Evolutionary conservation across 1,140 invertebrate genomes (phyloP), one percentile per base, ranked within the genome.

Genomic region (Ostrea edulis): DNA sequence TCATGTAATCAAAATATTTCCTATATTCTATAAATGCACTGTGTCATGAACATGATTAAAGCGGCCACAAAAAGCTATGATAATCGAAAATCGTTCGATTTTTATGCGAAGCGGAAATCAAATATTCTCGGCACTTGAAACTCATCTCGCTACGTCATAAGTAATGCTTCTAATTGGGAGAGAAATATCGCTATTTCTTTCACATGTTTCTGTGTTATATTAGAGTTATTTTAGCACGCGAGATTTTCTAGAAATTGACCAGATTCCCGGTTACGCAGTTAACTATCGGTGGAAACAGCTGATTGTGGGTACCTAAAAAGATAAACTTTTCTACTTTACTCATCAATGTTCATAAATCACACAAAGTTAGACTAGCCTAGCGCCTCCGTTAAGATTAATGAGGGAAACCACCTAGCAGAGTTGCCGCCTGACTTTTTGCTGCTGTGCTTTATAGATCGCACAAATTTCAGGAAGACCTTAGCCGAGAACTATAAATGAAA

Each of bases 291-390:
- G 29, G 68, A 77, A 77, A 77, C 68, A 35, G 68, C 68, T 29
- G 68, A 77, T 77, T 77, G 25, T 29, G 68, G 68, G 68, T 77
- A 77, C 68, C 68, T 29, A 17, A 29, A 77, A 77, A 77, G 68
- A 77, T 77, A 77, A 77, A 77, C 68, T 77, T 77, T 35, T 77
- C 68, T 12, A 77, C 68, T 77, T 77, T 77, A 77, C 68, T 77
- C 68, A 77, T 77, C 68, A 77, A 77, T 77, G 68, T 77, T 77
- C 68, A 77, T 77, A 77, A 35, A 77, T 77, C 68, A 77, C 25
- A 25, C 68, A 29, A 77, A 77, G 68, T 77, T 77, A 77, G 68
- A 77, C 68, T 77, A 25, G 29, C 29, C 68, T 35, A 77, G 25
- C 68, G 68, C 68, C 68, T 77, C 68, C 25, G 68, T 77, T 14